Conservation (phyloP, 30 jellyfish, hydroid and myxozoan species). For the Aurelia aurita complex sp. Pacific region DNA sequence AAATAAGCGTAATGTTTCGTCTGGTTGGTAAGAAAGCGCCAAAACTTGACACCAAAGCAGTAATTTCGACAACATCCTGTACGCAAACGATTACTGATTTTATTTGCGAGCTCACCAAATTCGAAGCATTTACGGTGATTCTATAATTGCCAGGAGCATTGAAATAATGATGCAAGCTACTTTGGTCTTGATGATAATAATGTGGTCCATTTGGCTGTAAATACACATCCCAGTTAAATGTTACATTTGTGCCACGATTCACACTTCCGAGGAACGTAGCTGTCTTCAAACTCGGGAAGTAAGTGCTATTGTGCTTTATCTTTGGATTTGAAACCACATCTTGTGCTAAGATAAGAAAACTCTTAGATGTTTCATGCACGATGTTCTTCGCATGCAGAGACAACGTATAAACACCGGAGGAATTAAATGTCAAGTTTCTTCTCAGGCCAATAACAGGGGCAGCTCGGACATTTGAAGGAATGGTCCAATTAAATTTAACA, state of each 20-base stretch:
- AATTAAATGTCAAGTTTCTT: conserved; percentile 9
- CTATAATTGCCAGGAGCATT: conserved; percentile 23
- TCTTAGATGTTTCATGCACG: conserved; percentile 1
- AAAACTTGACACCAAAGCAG: not conserved
- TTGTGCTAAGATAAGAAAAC: conserved; percentile 27
- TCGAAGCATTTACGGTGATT: conserved; percentile 43
- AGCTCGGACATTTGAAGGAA: conserved; percentile 18
- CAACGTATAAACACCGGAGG: conserved; percentile 35
- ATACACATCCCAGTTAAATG: conserved; percentile 31
- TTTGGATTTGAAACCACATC: conserved; percentile 1
- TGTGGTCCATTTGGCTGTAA: not conserved
- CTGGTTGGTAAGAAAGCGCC: conserved; percentile 43
- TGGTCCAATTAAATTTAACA: conserved; percentile 10
- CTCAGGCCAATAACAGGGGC: not conserved
- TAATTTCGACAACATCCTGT: conserved; percentile 32
- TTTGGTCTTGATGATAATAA: not conserved
- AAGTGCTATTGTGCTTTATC: not conserved
- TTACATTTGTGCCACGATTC: conserved; percentile 39
- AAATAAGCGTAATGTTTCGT: not conserved
- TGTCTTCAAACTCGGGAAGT: not conserved
- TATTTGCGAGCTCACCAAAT: conserved; percentile 19
- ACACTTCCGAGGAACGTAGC: conserved; percentile 7
- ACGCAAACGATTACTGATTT: conserved; percentile 1
- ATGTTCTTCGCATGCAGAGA: conserved; percentile 7
- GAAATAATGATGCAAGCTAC: not conserved